phyloP scores from a whole-genome alignment of 1,140 invertebrate species.

The Aphelenchoides besseyi region DNA sequence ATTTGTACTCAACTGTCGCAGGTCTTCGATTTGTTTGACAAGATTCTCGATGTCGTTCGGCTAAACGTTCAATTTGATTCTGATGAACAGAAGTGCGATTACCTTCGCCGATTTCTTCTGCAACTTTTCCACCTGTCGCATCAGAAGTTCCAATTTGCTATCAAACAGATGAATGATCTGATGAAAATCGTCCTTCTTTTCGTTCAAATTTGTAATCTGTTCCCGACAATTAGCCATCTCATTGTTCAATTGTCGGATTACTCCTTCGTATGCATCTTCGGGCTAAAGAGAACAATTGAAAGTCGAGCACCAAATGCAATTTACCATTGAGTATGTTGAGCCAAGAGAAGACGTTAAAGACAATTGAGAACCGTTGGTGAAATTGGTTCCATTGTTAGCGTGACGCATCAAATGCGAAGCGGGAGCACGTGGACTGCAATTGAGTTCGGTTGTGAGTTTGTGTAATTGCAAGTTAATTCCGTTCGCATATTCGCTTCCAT shows the following conservation, averaged over 20 bases:
- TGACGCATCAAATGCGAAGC: conserved; percentile 12
- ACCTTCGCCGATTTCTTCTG: conserved; percentile 35
- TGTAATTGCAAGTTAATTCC: conserved; percentile 31
- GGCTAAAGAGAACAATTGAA: conserved; percentile 25
- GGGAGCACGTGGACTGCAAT: conserved; percentile 22
- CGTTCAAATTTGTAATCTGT: conserved; percentile 26
- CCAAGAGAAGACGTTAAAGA: conserved; percentile 25
- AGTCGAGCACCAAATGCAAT: conserved; percentile 11
- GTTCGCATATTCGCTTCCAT: conserved; percentile 6
- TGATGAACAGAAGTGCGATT: background rate
- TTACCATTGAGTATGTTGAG: conserved; percentile 35
- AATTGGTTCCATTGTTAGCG: background rate
- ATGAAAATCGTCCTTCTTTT: conserved; percentile 39
- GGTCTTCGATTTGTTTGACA: conserved; percentile 41
- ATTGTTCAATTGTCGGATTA: conserved; percentile 40
- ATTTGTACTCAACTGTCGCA: conserved; percentile 31
- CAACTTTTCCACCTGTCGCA: conserved; percentile 37
- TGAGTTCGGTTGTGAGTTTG: conserved; percentile 37
- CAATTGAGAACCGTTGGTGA: conserved; percentile 19
- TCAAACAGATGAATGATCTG: conserved; percentile 41
- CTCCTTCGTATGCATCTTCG: conserved; percentile 37
- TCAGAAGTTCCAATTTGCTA: conserved; percentile 32
- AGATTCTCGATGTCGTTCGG: conserved; percentile 39
- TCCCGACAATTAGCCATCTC: conserved; percentile 40
- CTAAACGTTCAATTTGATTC: conserved; percentile 13